Base-by-base conservation (phyloP, 1,140 invertebrate species). In the Portunus trituberculatus region DNA sequence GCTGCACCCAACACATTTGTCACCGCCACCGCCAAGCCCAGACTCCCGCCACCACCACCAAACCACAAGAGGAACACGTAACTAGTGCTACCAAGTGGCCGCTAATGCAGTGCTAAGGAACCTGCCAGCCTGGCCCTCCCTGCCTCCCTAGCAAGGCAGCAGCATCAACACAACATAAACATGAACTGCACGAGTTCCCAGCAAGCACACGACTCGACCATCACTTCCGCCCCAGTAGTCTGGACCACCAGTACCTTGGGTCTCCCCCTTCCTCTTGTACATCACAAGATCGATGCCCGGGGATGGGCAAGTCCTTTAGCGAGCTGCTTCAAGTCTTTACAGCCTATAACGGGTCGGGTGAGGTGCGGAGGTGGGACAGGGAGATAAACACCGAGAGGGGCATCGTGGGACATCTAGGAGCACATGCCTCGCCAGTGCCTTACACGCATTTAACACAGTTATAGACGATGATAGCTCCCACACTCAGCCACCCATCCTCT, bases 21-120 rank as follows among this genome's bases (percentile, higher is more conserved):
- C 67, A 76, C 67, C n/a, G 67, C 67, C 67, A 25, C 67, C 67
- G 67, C 67, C 67, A 76, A 76, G 67, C 67, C 67, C 67, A 76
- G 25, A 76, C 67, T n/a, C 67, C 67, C 67, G 67, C 67, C 67
- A n/a, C 67, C 16, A n/a, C 67, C 16, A 25, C 67, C 67, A n/a
- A 8, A 8, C 67, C 20, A 76, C 67, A 12, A 76, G 12, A 25
- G 67, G 20, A 25, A 76, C 39, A 39, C 67, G 67, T 76, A n/a
- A 76, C 67, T 25, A 76, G 20, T 3, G 67, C 67, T 20, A 76
- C n/a, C 67, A 76, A 76, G 67, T 14, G 67, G 67, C 67, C 67
- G 67, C 67, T n/a, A 25, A 76, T n/a, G 67, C 67, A 76, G 20
- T 76, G 67, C 67, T n/a, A n/a, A 76, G 67, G 16, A 76, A 76